These are phyloP conservation scores for Mamestra brassicae DNA, from an alignment of 2,888 invertebrate genomes.

Conservation along the genomic window DNA sequence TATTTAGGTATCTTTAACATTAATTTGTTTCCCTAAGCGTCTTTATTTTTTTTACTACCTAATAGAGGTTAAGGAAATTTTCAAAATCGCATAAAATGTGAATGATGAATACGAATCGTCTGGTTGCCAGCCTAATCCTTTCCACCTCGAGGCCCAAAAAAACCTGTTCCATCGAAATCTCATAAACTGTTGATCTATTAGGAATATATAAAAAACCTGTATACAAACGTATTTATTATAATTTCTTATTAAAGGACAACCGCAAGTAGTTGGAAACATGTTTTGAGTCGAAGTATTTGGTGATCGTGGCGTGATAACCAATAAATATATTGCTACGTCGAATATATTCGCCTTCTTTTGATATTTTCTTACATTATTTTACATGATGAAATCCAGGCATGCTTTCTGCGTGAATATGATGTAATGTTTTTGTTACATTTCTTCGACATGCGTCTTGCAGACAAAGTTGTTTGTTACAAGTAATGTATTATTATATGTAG, in stretches of 20 bases:
- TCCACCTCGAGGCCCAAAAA: conserved; percentile 34
- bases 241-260: conserved; percentile 48
- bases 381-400: not conserved
- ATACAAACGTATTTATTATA: conserved; percentile 30
- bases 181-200: conserved; percentile 10
- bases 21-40: too few species aligned
- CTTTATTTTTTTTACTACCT: too few species aligned
- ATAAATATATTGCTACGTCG: not conserved
- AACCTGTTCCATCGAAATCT: conserved; percentile 44
- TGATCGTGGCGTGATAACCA: conserved; percentile 13
- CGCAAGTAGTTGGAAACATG: conserved; percentile 38
- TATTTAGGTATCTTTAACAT: too few species aligned
- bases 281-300: conserved; percentile 20
- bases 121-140: not conserved
- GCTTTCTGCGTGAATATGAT: not conserved
- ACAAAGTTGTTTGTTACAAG: not conserved
- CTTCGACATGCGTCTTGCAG: not conserved
- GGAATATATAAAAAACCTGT: conserved; percentile 36
- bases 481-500: not conserved
- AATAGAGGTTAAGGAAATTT: not conserved
- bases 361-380: not conserved
- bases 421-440: not conserved
- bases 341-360: not conserved
- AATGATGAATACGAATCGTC: not conserved
- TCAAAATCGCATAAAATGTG: not conserved